These are phyloP conservation scores for Myotis yumanensis DNA, from an alignment of 2,113 vertebrate species.

Conservation along the genomic window DNA sequence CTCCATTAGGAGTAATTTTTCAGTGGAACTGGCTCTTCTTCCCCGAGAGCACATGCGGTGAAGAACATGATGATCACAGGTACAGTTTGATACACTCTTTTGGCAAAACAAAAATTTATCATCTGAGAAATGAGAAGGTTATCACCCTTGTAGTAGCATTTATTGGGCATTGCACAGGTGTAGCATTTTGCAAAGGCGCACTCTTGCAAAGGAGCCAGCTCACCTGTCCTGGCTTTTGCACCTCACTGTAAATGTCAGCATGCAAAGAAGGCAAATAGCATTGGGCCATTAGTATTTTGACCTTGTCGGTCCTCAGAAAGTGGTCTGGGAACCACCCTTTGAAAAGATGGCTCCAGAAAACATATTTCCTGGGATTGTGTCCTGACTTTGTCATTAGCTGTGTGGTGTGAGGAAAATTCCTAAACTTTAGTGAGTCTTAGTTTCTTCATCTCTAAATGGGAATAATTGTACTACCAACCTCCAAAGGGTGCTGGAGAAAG, in stretches of 20 bases:
- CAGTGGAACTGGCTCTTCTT: not conserved
- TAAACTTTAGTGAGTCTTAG: not conserved
- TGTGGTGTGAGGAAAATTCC: not conserved
- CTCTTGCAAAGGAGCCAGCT: not conserved
- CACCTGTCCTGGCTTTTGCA: not conserved
- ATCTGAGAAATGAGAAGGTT: too few species aligned
- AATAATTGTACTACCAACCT: not conserved
- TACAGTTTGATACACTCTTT: not conserved
- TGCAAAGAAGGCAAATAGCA: not conserved
- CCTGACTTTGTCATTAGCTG: not conserved
- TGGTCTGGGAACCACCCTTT: not conserved
- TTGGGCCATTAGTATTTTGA: not conserved
- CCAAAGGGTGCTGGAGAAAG: not conserved
- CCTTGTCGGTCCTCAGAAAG: not conserved
- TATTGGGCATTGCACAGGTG: too few species aligned
- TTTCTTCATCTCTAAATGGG: not conserved
- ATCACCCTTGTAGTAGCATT: too few species aligned
- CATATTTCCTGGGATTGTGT: not conserved
- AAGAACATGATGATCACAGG: not conserved
- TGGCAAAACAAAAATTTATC: too few species aligned
- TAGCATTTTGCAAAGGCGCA: too few species aligned
- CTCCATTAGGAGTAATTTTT: not conserved
- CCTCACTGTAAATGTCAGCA: not conserved
- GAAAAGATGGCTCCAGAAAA: conserved; percentile 28
- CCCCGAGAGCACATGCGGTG: accelerated